Base-by-base conservation (phyloP, 2,888 invertebrate species). In the Prostheceraeus crozeri region DNA sequence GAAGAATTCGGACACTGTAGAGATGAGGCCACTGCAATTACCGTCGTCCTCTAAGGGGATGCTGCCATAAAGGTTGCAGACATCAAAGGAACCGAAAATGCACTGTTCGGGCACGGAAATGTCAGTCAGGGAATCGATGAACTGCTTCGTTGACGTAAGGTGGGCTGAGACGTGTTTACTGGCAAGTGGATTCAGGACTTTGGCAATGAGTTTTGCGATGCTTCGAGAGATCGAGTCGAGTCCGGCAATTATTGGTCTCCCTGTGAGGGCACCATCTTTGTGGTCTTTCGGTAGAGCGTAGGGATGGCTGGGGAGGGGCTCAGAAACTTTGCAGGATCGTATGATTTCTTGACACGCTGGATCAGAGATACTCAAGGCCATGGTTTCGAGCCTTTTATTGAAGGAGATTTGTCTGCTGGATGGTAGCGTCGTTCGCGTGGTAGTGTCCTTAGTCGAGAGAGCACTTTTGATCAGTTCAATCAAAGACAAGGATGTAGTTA, bases 51-150 rank as follows among this genome's bases (percentile, higher is more conserved):
- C 48, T n/a, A 48, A 28, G 25, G 48, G 48, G 23, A 48, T 23
- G 19, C 48, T 48, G 25, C 48, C 48, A 19, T 48, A 48, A 30
- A 48, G 48, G 48, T 48, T 48, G 25, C 25, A 25, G 28, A 48
- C 14, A 14, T 48, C 48, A 25, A 48, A 28, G 25, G 16, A 48
- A 30, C 48, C 23, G 48, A 48, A 48, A 25, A 19, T 28, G 23
- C 25, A 30, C 25, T 48, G n/a, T 28, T 48, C 28, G 6, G 48
- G 28, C n/a, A 48, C 27, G 48, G 48, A 30, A 21, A 23, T 30
- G 25, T 48, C 27, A 28, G 48, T 28, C 14, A 48, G n/a, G 48
- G 23, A 48, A 14, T 48, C 48, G 28, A 23, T 6, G 23, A 48
- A 23, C 48, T 48, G n/a, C 28, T 48, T 48, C 27, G 48, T 48